Conservation (phyloP, 2,113 vertebrate genomes). For the Corythaixoides concolor region DNA sequence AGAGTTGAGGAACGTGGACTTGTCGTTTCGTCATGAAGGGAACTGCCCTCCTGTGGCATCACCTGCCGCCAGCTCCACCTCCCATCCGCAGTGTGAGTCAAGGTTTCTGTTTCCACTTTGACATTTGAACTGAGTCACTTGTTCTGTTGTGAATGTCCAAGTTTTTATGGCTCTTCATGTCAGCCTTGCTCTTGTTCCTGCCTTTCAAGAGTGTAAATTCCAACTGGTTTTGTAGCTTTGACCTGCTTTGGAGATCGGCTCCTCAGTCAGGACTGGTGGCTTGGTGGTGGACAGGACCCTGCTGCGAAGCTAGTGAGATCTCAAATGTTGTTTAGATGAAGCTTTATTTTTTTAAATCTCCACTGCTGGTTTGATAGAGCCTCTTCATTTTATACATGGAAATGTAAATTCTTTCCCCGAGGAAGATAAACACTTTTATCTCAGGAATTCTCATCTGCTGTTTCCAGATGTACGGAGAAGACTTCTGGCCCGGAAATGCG, state of each 20-base stretch:
- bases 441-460: not conserved
- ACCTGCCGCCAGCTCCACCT: not conserved
- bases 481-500: not conserved
- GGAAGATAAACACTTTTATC: not conserved
- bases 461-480: not conserved
- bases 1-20: not conserved
- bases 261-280: not conserved
- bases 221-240: not conserved
- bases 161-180: not conserved
- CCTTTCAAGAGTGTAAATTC: not conserved
- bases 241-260: not conserved
- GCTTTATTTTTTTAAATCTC: not conserved
- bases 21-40: not conserved
- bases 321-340: not conserved
- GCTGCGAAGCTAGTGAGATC: not conserved
- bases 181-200: not conserved
- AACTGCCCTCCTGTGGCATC: not conserved
- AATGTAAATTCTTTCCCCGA: not conserved
- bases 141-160: not conserved
- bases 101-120: not conserved
- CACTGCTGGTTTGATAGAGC: not conserved
- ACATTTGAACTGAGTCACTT: conserved; percentile 9
- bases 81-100: not conserved
- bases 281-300: not conserved
- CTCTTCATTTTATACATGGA: not conserved